Evolutionary conservation across 2,888 invertebrate genomes (phyloP).

Genomic region (Linnaemya vulpina): DNA sequence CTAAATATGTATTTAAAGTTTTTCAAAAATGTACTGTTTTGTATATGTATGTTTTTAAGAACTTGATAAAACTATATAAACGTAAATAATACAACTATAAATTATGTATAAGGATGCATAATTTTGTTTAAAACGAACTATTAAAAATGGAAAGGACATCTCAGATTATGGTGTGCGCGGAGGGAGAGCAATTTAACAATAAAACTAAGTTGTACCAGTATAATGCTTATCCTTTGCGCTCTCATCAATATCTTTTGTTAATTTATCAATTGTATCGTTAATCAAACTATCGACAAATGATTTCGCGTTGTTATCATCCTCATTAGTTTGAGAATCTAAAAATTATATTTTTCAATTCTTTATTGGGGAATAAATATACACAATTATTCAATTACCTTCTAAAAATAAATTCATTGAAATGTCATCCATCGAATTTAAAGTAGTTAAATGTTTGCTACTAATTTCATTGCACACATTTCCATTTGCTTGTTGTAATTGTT

Average conservation of each 20-base stretch:
- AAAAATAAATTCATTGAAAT: slow-evolving; percentile 71
- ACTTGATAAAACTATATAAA: slow-evolving; percentile 47
- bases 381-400: slow-evolving; percentile 65
- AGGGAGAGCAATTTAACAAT: slow-evolving; percentile 23
- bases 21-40: slow-evolving; percentile 6
- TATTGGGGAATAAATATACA: neutral
- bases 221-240: slow-evolving; percentile 42
- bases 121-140: slow-evolving; percentile 61
- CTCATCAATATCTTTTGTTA: slow-evolving; percentile 67
- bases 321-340: slow-evolving; percentile 67
- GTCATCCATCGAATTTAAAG: slow-evolving; percentile 49
- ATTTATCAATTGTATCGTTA: slow-evolving; percentile 67
- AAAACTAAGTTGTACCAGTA: slow-evolving; percentile 29
- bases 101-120: neutral
- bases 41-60: slow-evolving; percentile 13
- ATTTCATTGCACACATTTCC: slow-evolving; percentile 37
- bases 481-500: slow-evolving; percentile 38
- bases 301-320: slow-evolving; percentile 60
- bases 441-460: slow-evolving; percentile 13
- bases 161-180: neutral
- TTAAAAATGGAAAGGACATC: slow-evolving; percentile 11
- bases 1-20: slow-evolving; percentile 33
- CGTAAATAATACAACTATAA: slow-evolving; percentile 11
- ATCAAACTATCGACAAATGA: slow-evolving; percentile 68
- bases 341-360: slow-evolving; percentile 7